These are phyloP conservation scores for Aythya baeri DNA, from an alignment of 2,113 vertebrate genomes.

Conservation along the genomic window DNA sequence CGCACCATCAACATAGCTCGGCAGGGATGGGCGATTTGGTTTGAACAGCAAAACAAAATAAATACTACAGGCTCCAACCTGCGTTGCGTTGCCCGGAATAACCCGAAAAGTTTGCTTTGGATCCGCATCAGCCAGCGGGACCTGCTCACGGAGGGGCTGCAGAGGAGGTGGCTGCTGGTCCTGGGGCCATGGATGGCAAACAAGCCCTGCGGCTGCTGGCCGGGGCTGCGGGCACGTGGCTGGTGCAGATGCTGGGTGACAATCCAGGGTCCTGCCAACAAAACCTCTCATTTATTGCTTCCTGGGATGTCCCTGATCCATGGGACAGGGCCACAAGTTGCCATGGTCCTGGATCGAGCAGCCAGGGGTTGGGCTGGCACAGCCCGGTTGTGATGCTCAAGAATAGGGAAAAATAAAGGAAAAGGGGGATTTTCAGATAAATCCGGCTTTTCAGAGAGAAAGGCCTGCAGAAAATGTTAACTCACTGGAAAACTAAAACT, in stretches of 20 bases:
- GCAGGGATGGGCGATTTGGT: conserved; percentile 59
- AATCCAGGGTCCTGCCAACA: background rate
- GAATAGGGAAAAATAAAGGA: background rate
- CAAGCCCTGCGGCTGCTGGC: background rate
- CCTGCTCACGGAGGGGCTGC: background rate
- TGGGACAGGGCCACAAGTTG: background rate
- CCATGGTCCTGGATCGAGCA: accelerated
- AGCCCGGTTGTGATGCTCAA: background rate
- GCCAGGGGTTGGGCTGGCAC: background rate
- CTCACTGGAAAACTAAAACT: conserved; percentile 5
- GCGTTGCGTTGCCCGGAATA: conserved; percentile 49
- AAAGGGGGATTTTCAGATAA: background rate
- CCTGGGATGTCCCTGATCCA: background rate
- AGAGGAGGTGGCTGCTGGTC: background rate
- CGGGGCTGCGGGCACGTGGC: no score
- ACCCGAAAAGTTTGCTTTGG: conserved; percentile 18
- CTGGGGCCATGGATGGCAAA: background rate
- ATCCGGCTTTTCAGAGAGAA: background rate
- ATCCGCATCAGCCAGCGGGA: background rate
- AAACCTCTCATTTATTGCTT: background rate
- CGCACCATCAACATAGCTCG: conserved; percentile 26
- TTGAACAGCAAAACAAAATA: conserved; percentile 61
- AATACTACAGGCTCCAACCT: conserved; percentile 54
- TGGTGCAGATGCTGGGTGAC: background rate
- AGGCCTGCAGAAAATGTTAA: background rate